Percentiles rank a stretch among this genome's conserved stretches.
Conservation (phyloP, 1,140 invertebrate genomes). For the Drosophila orosa region DNA sequence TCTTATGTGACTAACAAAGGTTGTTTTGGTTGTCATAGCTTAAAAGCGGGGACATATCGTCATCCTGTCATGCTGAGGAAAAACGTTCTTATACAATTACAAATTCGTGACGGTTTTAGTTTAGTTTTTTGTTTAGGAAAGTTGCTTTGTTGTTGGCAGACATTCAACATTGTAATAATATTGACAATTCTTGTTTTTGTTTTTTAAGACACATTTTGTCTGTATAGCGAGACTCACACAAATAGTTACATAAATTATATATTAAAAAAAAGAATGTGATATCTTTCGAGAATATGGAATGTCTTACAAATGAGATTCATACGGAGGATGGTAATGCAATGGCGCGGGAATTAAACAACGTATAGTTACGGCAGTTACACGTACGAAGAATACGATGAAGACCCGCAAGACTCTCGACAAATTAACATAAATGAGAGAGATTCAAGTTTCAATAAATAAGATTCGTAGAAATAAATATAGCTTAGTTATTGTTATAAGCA, state of each 20-base stretch:
- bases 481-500: constrained; percentile 81
- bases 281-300: constrained; percentile 55
- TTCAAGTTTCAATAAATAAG: constrained; percentile 43
- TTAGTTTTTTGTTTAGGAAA: constrained; percentile 52
- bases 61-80: constrained; percentile 19
- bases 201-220: constrained; percentile 75
- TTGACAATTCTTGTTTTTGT: constrained; percentile 28
- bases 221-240: constrained; percentile 37
- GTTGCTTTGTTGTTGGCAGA: constrained; percentile 17
- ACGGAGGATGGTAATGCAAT: not conserved
- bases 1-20: constrained; percentile 46
- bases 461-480: constrained; percentile 1
- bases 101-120: constrained; percentile 74
- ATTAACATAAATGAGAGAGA: constrained; percentile 50
- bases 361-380: constrained; percentile 30
- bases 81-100: constrained; percentile 60
- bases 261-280: constrained; percentile 25
- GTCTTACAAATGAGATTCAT: constrained; percentile 52
- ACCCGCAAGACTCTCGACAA: constrained; percentile 21
- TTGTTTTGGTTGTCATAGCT: constrained; percentile 7
- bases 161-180: constrained; percentile 66
- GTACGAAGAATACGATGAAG: constrained; percentile 19
- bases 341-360: not conserved
- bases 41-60: constrained; percentile 19
- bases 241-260: constrained; percentile 52